Percentiles rank a stretch among this genome's conserved stretches.
phyloP scores from a whole-genome alignment of 2,797 vertebrate species.

The Danio aesculapii region DNA sequence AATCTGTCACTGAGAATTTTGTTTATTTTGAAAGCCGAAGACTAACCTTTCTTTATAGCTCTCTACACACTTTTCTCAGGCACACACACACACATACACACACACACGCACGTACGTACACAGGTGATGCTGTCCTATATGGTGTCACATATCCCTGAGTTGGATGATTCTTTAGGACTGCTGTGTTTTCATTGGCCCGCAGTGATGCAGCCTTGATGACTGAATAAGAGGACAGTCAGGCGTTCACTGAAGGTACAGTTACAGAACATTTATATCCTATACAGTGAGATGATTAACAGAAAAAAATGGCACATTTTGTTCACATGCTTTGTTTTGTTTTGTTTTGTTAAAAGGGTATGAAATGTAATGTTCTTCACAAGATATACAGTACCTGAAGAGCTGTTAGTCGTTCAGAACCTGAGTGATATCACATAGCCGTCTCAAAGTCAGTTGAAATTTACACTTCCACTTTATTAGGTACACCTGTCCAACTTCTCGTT shows the following conservation, averaged over 20 bases:
- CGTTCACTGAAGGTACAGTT: slow-evolving; percentile 2
- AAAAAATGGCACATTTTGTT: neutral
- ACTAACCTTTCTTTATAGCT: neutral
- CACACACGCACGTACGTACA: slow-evolving; percentile 26
- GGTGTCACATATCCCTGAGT: slow-evolving; percentile 73
- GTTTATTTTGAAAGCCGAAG: slow-evolving; percentile 21
- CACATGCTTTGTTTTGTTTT: neutral
- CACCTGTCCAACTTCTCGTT: too few relatives aligned
- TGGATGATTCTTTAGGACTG: slow-evolving; percentile 60
- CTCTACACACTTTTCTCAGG: neutral
- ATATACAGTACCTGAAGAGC: too few relatives aligned
- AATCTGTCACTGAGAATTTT: slow-evolving; percentile 24
- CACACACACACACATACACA: slow-evolving; percentile 32
- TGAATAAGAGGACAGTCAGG: slow-evolving; percentile 16
- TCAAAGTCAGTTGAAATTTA: neutral
- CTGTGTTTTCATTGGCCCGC: slow-evolving; percentile 39
- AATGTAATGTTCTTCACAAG: neutral
- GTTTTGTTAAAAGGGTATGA: neutral
- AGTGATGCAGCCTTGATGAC: slow-evolving; percentile 39
- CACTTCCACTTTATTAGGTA: too few relatives aligned
- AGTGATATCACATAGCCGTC: neutral
- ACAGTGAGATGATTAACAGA: neutral
- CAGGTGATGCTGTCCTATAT: slow-evolving; percentile 66
- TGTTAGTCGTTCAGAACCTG: neutral
- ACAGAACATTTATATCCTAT: slow-evolving; percentile 22